phyloP scores from a whole-genome alignment of 2,113 vertebrate genomes.

The Lamprotornis superbus region DNA sequence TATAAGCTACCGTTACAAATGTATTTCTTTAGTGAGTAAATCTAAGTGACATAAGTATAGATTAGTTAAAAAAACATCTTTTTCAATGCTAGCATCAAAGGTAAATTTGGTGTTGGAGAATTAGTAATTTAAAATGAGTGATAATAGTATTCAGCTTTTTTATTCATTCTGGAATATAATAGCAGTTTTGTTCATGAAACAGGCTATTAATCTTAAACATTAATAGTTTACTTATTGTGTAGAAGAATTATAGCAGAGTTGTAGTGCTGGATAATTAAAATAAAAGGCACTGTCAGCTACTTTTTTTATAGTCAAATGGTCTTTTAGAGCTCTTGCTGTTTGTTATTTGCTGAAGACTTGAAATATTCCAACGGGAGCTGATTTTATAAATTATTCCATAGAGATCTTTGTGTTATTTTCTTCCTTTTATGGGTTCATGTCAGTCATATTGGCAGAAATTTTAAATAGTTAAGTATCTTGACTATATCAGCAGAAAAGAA shows the following conservation, averaged over 20 bases:
- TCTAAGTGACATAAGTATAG: neutral
- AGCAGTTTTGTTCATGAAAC: slow-evolving; percentile 5
- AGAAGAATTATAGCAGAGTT: slow-evolving; percentile 7
- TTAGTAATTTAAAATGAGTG: neutral
- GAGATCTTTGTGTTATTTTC: neutral
- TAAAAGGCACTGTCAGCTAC: neutral
- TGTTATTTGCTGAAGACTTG: neutral
- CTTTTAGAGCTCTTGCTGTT: neutral
- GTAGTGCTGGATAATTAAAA: neutral
- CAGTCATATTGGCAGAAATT: neutral
- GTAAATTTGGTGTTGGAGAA: neutral
- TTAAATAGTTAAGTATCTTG: neutral
- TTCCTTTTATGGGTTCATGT: neutral
- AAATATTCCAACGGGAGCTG: neutral
- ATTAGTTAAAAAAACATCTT: neutral
- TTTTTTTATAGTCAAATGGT: neutral
- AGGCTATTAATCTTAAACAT: slow-evolving; percentile 1
- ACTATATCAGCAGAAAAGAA: neutral
- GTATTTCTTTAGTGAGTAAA: neutral
- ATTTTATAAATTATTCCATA: neutral
- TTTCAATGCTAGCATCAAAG: neutral
- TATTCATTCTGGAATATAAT: neutral
- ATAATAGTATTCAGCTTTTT: neutral
- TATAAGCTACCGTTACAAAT: neutral
- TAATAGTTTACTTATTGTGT: slow-evolving; percentile 14